Conservation (phyloP, 2,888 invertebrate genomes). For the Caenorhabditis sp. region DNA sequence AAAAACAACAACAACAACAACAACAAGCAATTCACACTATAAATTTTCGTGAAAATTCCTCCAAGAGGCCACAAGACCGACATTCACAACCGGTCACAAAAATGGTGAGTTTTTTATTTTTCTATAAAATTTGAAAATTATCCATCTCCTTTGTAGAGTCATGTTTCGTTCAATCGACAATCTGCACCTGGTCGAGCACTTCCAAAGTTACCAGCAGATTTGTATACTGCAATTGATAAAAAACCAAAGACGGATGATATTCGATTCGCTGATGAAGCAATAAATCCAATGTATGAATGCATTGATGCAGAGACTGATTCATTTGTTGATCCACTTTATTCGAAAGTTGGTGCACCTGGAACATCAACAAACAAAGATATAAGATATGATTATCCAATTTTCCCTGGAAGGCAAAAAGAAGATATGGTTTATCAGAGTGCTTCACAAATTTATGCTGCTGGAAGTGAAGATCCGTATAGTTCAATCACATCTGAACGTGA, state of each 20-base stretch:
- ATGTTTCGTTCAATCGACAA: constrained; percentile 29
- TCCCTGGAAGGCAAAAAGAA: constrained; percentile 43
- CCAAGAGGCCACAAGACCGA: constrained; percentile 31
- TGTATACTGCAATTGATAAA: constrained; percentile 55
- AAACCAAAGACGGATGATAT: constrained; percentile 39
- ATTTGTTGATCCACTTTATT: constrained; percentile 63
- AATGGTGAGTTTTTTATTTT: constrained; percentile 17
- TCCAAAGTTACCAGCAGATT: constrained; percentile 51
- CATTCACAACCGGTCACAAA: constrained; percentile 43
- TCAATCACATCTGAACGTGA: constrained; percentile 62
- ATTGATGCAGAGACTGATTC: constrained; percentile 65
- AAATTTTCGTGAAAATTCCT: constrained; percentile 27
- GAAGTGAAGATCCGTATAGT: constrained; percentile 67
- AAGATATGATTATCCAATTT: constrained; percentile 62
- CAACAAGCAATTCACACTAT: constrained; percentile 16
- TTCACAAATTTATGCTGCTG: constrained; percentile 64
- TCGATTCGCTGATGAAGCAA: constrained; percentile 54
- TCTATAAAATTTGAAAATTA: not conserved
- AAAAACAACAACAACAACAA: constrained; percentile 7
- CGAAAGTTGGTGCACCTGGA: constrained; percentile 52
- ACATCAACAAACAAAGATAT: constrained; percentile 28
- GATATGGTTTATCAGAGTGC: constrained; percentile 62
- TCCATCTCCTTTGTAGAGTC: constrained; percentile 22
- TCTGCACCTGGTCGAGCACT: constrained; percentile 50
- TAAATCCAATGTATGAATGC: constrained; percentile 63